These are phyloP conservation scores for Plecturocebus donacophilus DNA, from an alignment of 2,113 vertebrate genomes.

Conservation along the genomic window DNA sequence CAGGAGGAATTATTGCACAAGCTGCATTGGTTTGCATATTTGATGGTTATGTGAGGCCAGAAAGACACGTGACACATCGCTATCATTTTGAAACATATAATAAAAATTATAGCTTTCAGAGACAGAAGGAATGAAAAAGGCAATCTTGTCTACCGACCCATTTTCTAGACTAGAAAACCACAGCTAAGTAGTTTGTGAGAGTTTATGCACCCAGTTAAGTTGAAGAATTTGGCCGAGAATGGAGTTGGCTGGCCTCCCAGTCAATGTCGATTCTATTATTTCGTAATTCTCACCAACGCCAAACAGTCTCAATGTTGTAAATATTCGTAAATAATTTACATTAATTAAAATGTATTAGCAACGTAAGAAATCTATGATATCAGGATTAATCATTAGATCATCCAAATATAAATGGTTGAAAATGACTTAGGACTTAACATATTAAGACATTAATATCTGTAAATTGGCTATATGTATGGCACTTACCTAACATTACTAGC, in stretches of 20 bases:
- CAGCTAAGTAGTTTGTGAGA: neutral
- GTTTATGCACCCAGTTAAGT: neutral
- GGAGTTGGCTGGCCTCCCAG: neutral
- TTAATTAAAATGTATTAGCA: neutral
- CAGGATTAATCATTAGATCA: neutral
- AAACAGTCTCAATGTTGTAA: neutral
- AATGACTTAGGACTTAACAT: neutral
- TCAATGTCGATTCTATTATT: neutral
- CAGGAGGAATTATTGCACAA: neutral
- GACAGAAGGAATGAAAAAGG: neutral
- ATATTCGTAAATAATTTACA: neutral
- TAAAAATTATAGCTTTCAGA: neutral
- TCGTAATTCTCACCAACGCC: neutral
- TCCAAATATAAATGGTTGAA: neutral
- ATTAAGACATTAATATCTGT: neutral
- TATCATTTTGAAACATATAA: neutral
- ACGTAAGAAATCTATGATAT: neutral
- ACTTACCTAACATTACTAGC: neutral
- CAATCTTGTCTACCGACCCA: neutral
- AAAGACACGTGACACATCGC: neutral
- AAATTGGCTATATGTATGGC: neutral
- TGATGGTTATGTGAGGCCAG: neutral
- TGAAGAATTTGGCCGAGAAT: neutral
- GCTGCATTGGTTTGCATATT: neutral
- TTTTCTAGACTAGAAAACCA: neutral